Evolutionary conservation across 1,140 invertebrate genomes (phyloP), one percentile per base, ranked within the genome.

Genomic region (Plectrocnemia conspersa): DNA sequence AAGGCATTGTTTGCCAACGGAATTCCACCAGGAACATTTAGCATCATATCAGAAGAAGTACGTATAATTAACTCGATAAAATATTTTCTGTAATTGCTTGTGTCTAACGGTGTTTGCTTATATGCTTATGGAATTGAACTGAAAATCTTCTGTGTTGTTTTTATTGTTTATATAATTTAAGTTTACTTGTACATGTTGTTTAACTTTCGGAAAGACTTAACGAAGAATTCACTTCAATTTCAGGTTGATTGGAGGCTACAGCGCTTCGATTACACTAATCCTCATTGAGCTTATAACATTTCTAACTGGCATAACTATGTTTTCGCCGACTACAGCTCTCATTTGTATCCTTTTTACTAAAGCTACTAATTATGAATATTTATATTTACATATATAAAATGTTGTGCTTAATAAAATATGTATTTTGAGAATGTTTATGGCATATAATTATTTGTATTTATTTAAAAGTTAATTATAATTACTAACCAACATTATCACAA

Each of bases 281-380:
- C 65, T 71, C 48, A 61, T 83, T 64, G 82, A 85, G 68, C 66
- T 81, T 52, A 66, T 79, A 41, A 77, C 76, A 47, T 85, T 84
- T 68, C 68, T 84, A 56, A 72, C 74, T 50, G 82, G 82, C 63
- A 70, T 84, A 63, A 81, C 82, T 29, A 83, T 84, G 80, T 84
- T 83, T 71, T 76, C 78, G 63, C 66, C 75, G 16, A 73, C 75
- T 56, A 79, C 78, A 54, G 75, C 77, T 41, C 65, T 83, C 45
- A 69, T 79, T 18, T 85, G 82, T 84, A 83, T 83, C 82, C 82
- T 83, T 83, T 64, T 66, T 25, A 40, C 4, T 49, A 33, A 35
- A 7, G 3, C 16, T 3, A 13, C 9, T n/a, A n/a, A n/a, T n/a
- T n/a, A n/a, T n/a, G n/a, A n/a, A n/a, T n/a, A n/a, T n/a, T n/a